These are phyloP conservation scores for Melanotaenia nigrans DNA, from an alignment of 2,797 vertebrate genomes.

Conservation along the genomic window DNA sequence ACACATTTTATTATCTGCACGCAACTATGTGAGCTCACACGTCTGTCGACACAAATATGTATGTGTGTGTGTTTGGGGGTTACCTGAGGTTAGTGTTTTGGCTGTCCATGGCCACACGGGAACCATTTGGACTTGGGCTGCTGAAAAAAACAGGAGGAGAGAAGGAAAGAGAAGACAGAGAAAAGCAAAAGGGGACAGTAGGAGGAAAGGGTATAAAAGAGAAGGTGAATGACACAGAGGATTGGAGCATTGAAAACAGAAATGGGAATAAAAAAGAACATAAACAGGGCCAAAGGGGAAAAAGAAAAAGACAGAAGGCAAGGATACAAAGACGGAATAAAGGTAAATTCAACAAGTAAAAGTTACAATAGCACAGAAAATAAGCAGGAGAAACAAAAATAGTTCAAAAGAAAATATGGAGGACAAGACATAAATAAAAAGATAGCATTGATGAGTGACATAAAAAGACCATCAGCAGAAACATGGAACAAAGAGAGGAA, in stretches of 20 bases:
- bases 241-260: slow-evolving; percentile 31
- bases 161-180: slow-evolving; percentile 21
- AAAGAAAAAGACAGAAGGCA: slow-evolving; percentile 8
- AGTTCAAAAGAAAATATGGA: slow-evolving; percentile 17
- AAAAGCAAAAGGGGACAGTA: slow-evolving; percentile 21
- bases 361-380: not conserved
- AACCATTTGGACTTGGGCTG: slow-evolving; percentile 83
- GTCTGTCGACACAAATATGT: slow-evolving; percentile 8
- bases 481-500: not conserved
- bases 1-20: slow-evolving; percentile 13
- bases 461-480: slow-evolving; percentile 14
- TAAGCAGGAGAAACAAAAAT: not conserved
- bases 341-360: not conserved
- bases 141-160: slow-evolving; percentile 52
- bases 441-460: not conserved
- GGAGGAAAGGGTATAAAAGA: slow-evolving; percentile 31
- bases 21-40: slow-evolving; percentile 14
- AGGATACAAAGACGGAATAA: slow-evolving; percentile 8
- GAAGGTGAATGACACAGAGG: slow-evolving; percentile 33
- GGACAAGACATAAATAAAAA: not conserved
- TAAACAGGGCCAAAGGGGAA: slow-evolving; percentile 12
- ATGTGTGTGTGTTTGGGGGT: slow-evolving; percentile 39
- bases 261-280: slow-evolving; percentile 17
- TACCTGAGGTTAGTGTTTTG: slow-evolving; percentile 85
- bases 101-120: slow-evolving; percentile 79